phyloP scores from a whole-genome alignment of 2,113 vertebrate species.

The Daubentonia madagascariensis region DNA sequence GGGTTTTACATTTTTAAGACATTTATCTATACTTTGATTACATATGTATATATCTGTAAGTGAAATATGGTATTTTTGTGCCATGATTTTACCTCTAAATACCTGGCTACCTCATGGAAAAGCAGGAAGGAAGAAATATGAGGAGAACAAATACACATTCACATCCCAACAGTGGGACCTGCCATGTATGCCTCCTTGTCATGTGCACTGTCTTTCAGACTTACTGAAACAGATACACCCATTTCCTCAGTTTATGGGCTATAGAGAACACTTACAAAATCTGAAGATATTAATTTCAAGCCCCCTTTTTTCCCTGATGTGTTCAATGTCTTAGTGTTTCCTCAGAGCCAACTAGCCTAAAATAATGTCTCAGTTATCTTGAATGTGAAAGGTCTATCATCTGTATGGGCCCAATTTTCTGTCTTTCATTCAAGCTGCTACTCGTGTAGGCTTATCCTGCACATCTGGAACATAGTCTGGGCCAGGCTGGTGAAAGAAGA shows the following conservation, averaged over 20 bases:
- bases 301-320: not conserved
- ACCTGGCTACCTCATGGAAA: not conserved
- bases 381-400: not conserved
- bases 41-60: not conserved
- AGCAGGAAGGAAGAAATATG: not conserved
- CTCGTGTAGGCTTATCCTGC: not conserved
- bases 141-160: not conserved
- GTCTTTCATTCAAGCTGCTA: not conserved
- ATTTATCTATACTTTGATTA: not conserved
- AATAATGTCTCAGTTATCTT: too few species aligned
- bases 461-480: not conserved
- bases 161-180: not conserved
- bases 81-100: not conserved
- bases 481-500: not conserved
- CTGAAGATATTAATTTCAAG: not conserved
- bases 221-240: not conserved
- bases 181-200: not conserved
- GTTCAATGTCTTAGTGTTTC: not conserved
- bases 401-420: not conserved
- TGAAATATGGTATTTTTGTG: not conserved
- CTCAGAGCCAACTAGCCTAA: not conserved
- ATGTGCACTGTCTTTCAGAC: not conserved
- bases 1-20: not conserved
- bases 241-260: not conserved
- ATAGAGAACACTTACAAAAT: not conserved